These are phyloP conservation scores for Scaptomyza pallida DNA, from an alignment of 1,140 invertebrate species.

Conservation along the genomic window DNA sequence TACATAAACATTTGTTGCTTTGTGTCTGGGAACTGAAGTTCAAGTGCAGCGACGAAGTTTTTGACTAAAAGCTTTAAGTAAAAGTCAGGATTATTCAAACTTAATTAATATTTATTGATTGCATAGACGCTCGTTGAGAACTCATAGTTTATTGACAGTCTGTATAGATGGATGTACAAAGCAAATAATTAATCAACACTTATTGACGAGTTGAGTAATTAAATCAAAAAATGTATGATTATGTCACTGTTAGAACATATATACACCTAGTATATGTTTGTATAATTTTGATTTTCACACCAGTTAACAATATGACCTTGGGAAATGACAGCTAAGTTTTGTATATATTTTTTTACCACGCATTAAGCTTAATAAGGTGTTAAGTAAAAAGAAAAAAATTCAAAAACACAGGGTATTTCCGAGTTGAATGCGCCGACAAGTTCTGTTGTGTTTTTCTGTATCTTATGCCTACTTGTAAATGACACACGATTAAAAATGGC, in stretches of 20 bases:
- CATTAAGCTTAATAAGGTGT: too few species aligned
- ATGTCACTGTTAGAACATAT: too few species aligned
- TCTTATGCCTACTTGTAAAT: constrained; percentile 36
- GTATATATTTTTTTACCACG: too few species aligned
- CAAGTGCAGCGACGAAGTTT: constrained; percentile 1
- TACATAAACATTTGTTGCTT: not conserved
- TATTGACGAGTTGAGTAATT: not conserved
- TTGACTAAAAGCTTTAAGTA: too few species aligned
- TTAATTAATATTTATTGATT: too few species aligned
- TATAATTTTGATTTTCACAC: not conserved
- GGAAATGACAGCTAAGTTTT: too few species aligned
- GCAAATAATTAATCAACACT: constrained; percentile 3
- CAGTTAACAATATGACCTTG: not conserved
- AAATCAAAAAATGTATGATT: not conserved
- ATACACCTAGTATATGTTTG: too few species aligned
- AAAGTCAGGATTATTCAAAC: too few species aligned
- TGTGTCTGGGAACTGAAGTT: constrained; percentile 4
- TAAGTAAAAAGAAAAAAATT: too few species aligned
- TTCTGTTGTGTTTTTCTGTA: not conserved
- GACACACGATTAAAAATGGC: constrained; percentile 45
- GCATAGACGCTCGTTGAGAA: too few species aligned
- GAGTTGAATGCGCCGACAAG: not conserved
- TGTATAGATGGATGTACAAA: not conserved
- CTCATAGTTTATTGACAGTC: not conserved
- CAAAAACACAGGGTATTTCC: not conserved